A percentile compares a stretch with the other conserved stretches of the same genome.
Evolutionary conservation across 2,113 vertebrate species (phyloP).

Genomic region (Thunnus thynnus): DNA sequence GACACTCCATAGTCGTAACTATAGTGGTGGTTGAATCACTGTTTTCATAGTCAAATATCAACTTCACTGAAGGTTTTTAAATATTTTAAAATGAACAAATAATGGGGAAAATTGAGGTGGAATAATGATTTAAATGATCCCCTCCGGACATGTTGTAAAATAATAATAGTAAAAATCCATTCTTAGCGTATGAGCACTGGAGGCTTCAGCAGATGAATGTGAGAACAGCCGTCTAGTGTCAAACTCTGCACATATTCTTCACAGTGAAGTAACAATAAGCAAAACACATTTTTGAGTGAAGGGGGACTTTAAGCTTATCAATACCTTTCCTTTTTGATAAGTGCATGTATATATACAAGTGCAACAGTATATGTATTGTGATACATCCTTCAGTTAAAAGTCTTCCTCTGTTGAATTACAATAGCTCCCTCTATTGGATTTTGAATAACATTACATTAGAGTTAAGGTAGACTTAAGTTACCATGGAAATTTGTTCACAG

Average conservation of each 20-base stretch:
- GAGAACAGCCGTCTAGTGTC: no score
- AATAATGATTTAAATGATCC: not conserved
- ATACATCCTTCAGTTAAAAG: not conserved
- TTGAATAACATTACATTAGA: conserved; percentile 38
- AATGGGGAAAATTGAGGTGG: not conserved
- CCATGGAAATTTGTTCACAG: not conserved
- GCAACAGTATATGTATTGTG: not conserved
- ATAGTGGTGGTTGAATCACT: not conserved
- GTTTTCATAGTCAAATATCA: not conserved
- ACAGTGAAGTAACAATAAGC: no score
- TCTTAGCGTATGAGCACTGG: not conserved
- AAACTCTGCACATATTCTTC: no score
- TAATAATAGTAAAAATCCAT: not conserved
- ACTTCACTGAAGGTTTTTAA: not conserved
- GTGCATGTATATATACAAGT: no score
- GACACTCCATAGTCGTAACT: no score
- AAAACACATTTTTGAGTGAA: no score
- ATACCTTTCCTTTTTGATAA: not conserved
- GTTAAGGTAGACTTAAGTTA: not conserved
- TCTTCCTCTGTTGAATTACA: conserved; percentile 28
- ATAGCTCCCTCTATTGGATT: conserved; percentile 72
- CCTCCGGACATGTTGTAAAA: not conserved
- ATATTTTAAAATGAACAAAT: not conserved
- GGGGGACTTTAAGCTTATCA: no score
- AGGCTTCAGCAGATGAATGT: no score